Evolutionary conservation across 2,888 invertebrate genomes (phyloP).

Genomic region (Caenorhabditis parvicauda): DNA sequence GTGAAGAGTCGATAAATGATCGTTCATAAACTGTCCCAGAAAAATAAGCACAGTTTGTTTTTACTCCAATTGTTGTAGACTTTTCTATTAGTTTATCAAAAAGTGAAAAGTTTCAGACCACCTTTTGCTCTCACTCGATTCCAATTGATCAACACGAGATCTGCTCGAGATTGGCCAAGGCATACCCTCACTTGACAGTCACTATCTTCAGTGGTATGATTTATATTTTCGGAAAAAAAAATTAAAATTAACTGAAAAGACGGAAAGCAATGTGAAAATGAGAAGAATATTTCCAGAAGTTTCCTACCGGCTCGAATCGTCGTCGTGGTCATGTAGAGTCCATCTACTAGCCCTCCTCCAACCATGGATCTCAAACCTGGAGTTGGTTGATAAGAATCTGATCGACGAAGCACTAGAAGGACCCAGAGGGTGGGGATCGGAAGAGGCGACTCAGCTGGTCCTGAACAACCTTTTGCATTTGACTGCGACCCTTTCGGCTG

Average conservation of each 20-base stretch:
- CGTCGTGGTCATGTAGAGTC: slow-evolving; percentile 86
- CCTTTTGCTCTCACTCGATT: slow-evolving; percentile 69
- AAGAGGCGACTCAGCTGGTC: slow-evolving; percentile 99
- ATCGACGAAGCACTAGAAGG: slow-evolving; percentile 45
- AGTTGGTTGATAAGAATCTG: slow-evolving; percentile 76
- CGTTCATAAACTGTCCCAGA: too few species aligned
- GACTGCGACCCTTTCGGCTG: slow-evolving; percentile 86
- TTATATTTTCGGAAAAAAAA: slow-evolving; percentile 37
- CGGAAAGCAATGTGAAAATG: too few species aligned
- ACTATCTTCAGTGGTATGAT: slow-evolving; percentile 97
- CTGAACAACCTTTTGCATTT: slow-evolving; percentile 97
- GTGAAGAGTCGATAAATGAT: too few species aligned
- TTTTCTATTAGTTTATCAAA: too few species aligned
- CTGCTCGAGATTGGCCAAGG: slow-evolving; percentile 84
- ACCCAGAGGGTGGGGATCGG: slow-evolving; percentile 84
- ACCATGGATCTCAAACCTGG: slow-evolving; percentile 98
- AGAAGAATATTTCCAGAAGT: slow-evolving; percentile 75
- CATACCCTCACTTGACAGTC: slow-evolving; percentile 96
- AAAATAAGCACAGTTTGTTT: too few species aligned
- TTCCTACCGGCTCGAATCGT: slow-evolving; percentile 91
- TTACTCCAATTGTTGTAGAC: too few species aligned
- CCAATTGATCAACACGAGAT: slow-evolving; percentile 79
- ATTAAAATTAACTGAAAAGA: too few species aligned
- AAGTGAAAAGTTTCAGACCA: slow-evolving; percentile 7
- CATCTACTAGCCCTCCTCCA: slow-evolving; percentile 85